A percentile compares a stretch with the other conserved stretches of the same genome.
Conservation (phyloP, 2,888 invertebrate genomes). For the Epiblema foenella region DNA sequence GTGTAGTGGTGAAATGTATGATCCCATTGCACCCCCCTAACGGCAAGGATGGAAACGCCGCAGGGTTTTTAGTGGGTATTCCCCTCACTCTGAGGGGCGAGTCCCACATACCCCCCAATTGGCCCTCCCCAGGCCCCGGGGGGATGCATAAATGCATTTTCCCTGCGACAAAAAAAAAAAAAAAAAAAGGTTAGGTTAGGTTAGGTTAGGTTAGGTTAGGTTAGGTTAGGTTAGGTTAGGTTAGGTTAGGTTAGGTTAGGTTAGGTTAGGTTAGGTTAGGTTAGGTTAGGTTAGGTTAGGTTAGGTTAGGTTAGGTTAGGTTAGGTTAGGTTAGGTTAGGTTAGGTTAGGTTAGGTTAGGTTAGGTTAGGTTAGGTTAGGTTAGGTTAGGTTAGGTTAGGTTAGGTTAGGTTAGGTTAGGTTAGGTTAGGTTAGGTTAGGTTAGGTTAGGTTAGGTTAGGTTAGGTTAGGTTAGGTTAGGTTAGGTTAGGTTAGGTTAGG, state of each 20-base stretch:
- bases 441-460: slow-evolving; percentile 37
- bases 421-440: slow-evolving; percentile 38
- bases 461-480: slow-evolving; percentile 31
- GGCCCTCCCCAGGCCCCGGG: too few species aligned
- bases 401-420: slow-evolving; percentile 37
- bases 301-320: slow-evolving; percentile 37
- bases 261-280: slow-evolving; percentile 37
- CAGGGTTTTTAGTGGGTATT: too few species aligned
- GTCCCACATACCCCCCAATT: too few species aligned
- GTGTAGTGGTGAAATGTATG: too few species aligned
- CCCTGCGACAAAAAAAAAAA: too few species aligned
- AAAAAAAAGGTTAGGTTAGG: too few species aligned
- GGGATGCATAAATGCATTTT: too few species aligned
- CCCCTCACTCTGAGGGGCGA: too few species aligned
- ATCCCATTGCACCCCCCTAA: too few species aligned
- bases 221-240: slow-evolving; percentile 32
- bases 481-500: slow-evolving; percentile 9
- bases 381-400: slow-evolving; percentile 37
- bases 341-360: slow-evolving; percentile 37
- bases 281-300: slow-evolving; percentile 37
- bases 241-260: slow-evolving; percentile 34
- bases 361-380: slow-evolving; percentile 37
- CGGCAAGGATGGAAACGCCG: too few species aligned
- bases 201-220: slow-evolving; percentile 43
- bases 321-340: slow-evolving; percentile 37